phyloP scores from a whole-genome alignment of 2,797 vertebrate species.

The Gymnothorax javanicus region DNA sequence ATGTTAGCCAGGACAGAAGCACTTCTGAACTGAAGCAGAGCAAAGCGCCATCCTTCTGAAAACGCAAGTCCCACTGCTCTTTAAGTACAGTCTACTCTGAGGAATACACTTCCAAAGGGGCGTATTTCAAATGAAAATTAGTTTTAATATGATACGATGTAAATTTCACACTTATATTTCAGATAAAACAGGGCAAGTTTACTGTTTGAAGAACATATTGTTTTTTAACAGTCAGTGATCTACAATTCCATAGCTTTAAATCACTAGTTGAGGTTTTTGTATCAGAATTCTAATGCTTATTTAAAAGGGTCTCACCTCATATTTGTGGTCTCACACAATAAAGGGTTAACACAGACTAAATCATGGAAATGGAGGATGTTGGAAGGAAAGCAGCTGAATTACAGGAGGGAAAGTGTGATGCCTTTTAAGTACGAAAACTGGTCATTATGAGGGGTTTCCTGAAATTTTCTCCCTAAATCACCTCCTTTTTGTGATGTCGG shows the following conservation, averaged over 20 bases:
- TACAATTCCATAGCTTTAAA: too few species aligned
- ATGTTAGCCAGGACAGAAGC: constrained; percentile 33
- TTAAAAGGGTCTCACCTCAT: too few species aligned
- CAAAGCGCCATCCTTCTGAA: not conserved
- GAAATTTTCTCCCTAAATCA: too few species aligned
- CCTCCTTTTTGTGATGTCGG: too few species aligned
- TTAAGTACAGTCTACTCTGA: not conserved
- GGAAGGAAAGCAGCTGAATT: not conserved
- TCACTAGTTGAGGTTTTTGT: too few species aligned
- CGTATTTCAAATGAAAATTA: not conserved
- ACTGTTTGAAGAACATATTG: too few species aligned
- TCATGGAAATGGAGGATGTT: not conserved
- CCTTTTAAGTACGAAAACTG: not conserved
- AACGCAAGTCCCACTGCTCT: not conserved
- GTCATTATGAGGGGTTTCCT: not conserved
- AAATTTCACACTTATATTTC: not conserved
- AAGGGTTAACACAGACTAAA: not conserved
- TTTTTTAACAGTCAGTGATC: too few species aligned
- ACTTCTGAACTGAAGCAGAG: constrained; percentile 1
- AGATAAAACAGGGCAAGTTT: too few species aligned
- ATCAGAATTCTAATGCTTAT: too few species aligned
- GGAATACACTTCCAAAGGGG: not conserved
- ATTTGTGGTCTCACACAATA: too few species aligned
- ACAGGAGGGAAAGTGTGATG: not conserved
- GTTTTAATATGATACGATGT: not conserved